phyloP scores from a whole-genome alignment of 1,140 invertebrate species.

The Glossosoma conforme region DNA sequence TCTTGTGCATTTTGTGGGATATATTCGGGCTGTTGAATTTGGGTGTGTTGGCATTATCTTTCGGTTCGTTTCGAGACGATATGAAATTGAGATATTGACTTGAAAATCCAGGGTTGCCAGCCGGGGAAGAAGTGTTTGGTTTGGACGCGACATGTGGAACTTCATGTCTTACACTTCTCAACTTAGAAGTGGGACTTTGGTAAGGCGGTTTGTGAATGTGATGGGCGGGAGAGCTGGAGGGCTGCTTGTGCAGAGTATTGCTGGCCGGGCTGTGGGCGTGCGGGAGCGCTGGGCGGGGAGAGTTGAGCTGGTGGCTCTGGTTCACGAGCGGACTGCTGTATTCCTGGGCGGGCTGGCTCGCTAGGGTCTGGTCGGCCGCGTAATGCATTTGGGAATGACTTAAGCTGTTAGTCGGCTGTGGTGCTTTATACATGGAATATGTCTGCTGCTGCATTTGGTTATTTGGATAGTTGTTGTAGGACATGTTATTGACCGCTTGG shows the following conservation, averaged over 20 bases:
- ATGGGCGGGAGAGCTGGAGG: too few relatives aligned
- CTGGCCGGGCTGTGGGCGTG: background rate
- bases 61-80: conserved; percentile 47
- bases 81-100: conserved; percentile 49
- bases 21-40: conserved; percentile 49
- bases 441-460: conserved; percentile 3
- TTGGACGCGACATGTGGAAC: conserved; percentile 35
- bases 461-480: conserved; percentile 24
- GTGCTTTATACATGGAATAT: conserved; percentile 5
- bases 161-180: conserved; percentile 45
- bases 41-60: conserved; percentile 48
- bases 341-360: conserved; percentile 34
- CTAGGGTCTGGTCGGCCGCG: background rate
- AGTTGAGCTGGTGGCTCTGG: conserved; percentile 33
- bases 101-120: conserved; percentile 39
- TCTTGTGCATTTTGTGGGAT: conserved; percentile 51
- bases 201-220: conserved; percentile 31
- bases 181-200: conserved; percentile 42
- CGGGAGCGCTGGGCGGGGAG: conserved; percentile 35
- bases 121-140: conserved; percentile 4
- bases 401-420: conserved; percentile 1
- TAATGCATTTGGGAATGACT: too few relatives aligned
- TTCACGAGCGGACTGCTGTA: conserved; percentile 33
- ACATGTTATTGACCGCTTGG: background rate
- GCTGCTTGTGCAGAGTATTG: too few relatives aligned